Evolutionary conservation across 2,888 invertebrate species (phyloP).

Genomic region (Pyralis farinalis): DNA sequence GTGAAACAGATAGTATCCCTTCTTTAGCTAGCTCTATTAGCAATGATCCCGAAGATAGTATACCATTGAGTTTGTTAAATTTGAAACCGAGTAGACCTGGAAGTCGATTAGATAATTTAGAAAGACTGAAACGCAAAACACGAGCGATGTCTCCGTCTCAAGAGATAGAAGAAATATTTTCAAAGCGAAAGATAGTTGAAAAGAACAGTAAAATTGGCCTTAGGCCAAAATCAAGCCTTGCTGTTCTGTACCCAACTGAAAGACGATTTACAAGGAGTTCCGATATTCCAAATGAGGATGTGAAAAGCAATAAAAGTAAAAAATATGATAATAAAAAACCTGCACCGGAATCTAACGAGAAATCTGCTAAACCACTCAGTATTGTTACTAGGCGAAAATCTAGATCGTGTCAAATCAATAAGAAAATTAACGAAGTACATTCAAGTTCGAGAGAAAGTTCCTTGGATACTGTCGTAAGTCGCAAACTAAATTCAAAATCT

Average conservation of each 20-base stretch:
- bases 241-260: slow-evolving; percentile 63
- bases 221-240: slow-evolving; percentile 70
- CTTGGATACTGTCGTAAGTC: slow-evolving; percentile 61
- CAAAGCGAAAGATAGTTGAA: slow-evolving; percentile 63
- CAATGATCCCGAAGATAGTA: slow-evolving; percentile 81
- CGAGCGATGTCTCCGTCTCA: slow-evolving; percentile 81
- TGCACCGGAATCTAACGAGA: slow-evolving; percentile 32
- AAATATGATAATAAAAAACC: slow-evolving; percentile 46
- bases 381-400: slow-evolving; percentile 65
- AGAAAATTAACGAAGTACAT: slow-evolving; percentile 56
- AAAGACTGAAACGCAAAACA: slow-evolving; percentile 76
- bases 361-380: slow-evolving; percentile 43
- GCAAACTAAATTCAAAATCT: slow-evolving; percentile 54
- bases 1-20: slow-evolving; percentile 82
- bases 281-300: slow-evolving; percentile 53
- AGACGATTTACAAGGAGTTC: slow-evolving; percentile 64
- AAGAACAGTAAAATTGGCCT: slow-evolving; percentile 52
- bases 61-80: slow-evolving; percentile 75
- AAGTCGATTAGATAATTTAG: slow-evolving; percentile 55
- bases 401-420: slow-evolving; percentile 57
- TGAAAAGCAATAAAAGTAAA: slow-evolving; percentile 42
- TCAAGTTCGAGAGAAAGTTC: slow-evolving; percentile 75
- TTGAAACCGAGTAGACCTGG: slow-evolving; percentile 53
- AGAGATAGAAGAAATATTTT: slow-evolving; percentile 79
- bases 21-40: slow-evolving; percentile 68